Conservation (phyloP, 1,140 invertebrate species). For the Lineus longissimus region DNA sequence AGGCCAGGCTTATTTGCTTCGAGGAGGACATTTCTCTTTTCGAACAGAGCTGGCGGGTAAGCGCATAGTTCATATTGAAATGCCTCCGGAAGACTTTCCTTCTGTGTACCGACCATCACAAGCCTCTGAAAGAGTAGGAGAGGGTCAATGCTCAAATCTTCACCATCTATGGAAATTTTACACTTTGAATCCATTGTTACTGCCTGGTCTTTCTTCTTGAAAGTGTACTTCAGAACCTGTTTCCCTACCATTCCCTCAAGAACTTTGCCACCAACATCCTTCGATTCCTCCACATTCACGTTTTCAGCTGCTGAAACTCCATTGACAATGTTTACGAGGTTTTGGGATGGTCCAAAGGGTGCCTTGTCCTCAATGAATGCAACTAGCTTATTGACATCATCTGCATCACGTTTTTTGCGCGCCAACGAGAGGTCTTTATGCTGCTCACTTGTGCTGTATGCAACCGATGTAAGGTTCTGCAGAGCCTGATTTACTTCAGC, state of each 20-base stretch:
- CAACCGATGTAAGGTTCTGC: constrained; percentile 20
- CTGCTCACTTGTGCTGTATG: constrained; percentile 26
- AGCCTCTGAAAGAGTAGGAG: constrained; percentile 25
- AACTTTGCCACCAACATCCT: constrained; percentile 16
- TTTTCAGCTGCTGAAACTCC: constrained; percentile 7
- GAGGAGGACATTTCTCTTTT: constrained; percentile 2
- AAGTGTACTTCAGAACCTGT: constrained; percentile 16
- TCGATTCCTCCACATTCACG: constrained; percentile 19
- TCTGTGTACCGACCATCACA: constrained; percentile 6
- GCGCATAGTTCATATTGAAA: constrained; percentile 22
- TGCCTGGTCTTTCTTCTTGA: constrained; percentile 19
- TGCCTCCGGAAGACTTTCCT: constrained; percentile 6
- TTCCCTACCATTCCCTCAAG: constrained; percentile 18
- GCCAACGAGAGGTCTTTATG: constrained; percentile 17
- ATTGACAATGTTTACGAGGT: constrained; percentile 20
- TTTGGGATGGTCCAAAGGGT: constrained; percentile 14
- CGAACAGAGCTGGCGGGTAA: constrained; percentile 22
- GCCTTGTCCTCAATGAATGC: constrained; percentile 15
- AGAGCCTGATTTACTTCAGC: constrained; percentile 25
- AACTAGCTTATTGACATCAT: constrained; percentile 16
- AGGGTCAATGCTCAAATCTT: constrained; percentile 19
- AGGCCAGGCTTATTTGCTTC: constrained; percentile 17
- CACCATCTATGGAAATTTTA: constrained; percentile 9
- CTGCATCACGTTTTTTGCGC: constrained; percentile 16
- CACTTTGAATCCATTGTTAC: constrained; percentile 17